Conservation (phyloP, 2,888 invertebrate genomes). For the Drosophila atroscutellata region DNA sequence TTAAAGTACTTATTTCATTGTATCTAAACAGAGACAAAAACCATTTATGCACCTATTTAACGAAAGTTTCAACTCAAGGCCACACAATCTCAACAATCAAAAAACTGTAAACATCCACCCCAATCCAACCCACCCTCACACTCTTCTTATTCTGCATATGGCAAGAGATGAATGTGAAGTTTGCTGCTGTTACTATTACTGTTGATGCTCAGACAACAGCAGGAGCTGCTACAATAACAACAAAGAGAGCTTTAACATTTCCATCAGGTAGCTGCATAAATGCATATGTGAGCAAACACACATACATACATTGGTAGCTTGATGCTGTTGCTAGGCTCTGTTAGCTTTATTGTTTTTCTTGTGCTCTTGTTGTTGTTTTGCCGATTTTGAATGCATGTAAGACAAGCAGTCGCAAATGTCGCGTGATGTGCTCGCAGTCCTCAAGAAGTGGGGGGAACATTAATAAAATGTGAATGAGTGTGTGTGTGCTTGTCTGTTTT, state of each 20-base stretch:
- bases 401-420: conserved; percentile 68
- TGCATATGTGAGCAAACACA: conserved; percentile 11
- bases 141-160: conserved; percentile 2
- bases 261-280: conserved; percentile 22
- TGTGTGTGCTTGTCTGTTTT: conserved; percentile 50
- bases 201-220: conserved; percentile 10
- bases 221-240: conserved; percentile 21
- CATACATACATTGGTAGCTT: conserved; percentile 14
- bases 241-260: conserved; percentile 34
- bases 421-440: conserved; percentile 45
- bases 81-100: conserved; percentile 28
- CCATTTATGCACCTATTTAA: conserved; percentile 6
- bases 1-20: conserved; percentile 29
- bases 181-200: conserved; percentile 11
- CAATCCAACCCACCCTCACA: neutral
- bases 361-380: conserved; percentile 43
- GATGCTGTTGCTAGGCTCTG: conserved; percentile 67
- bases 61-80: conserved; percentile 33
- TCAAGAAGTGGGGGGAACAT: conserved; percentile 11
- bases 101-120: neutral
- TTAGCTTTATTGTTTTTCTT: conserved; percentile 43
- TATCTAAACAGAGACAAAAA: conserved; percentile 21
- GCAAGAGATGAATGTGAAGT: conserved; percentile 22
- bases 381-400: conserved; percentile 54
- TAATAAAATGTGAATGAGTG: conserved; percentile 2